Evolutionary conservation across 2,797 vertebrate species (phyloP), one percentile per base, ranked within the genome.

Genomic region (Diceros bicornis): DNA sequence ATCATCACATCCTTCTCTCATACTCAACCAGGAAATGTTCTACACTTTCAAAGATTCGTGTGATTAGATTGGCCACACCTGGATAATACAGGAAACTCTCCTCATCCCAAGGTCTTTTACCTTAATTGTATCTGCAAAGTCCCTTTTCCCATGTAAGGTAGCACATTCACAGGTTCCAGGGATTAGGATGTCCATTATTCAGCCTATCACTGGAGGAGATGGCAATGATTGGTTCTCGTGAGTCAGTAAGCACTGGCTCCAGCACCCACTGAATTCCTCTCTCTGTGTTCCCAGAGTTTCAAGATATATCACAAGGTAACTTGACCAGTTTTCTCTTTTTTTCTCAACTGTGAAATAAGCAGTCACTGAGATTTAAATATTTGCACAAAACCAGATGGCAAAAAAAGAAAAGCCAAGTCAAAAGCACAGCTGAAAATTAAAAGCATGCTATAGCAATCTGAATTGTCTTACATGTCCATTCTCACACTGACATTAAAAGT

Each of bases 381-480:
- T 97, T 97, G 84, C 82, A 93, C 95, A 96, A 98, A 98, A 92
- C 90, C 89, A 98, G 96, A 98, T 91, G 55, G 59, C 86, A 14
- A 23, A 32, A 37, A 47, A 77, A 21, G 27, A 77, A 32, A 71
- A 79, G 10, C 52, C n/a, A 86, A 98, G 97, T 88, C 97, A 97
- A 98, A 96, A 96, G 97, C 85, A 96, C 55, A 96, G 96, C 79
- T 94, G 89, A 97, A 98, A 98, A 98, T 97, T 98, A 95, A 98
- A 98, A 98, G 94, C 87, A 97, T 94, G 34, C 95, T 97, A 96
- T 92, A 98, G 94, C 89, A 97, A 97, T 91, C 32, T 44, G 72
- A 98, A 97, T 96, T 93, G 86, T 72, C 93, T 97, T 91, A 78
- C 88, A 96, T 97, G 98, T 94, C 47, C 14, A 14, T 61, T 75